Conservation (phyloP, 2,113 vertebrate genomes). For the Hiodon alosoides region DNA sequence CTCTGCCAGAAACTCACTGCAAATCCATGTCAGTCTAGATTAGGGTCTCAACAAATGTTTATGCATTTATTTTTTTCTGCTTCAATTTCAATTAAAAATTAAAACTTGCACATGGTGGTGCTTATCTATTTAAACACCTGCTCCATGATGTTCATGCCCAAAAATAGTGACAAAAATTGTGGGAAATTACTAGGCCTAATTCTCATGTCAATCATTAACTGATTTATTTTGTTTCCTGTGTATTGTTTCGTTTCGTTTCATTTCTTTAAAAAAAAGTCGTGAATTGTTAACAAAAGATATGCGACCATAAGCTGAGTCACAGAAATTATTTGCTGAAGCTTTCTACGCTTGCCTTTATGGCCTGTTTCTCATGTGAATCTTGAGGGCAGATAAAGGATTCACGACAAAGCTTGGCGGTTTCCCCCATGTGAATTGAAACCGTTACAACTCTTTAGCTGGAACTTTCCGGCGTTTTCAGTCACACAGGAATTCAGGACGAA, state of each 20-base stretch:
- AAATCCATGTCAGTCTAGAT: constrained; percentile 26
- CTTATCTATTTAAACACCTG: constrained; percentile 25
- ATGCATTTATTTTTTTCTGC: background rate
- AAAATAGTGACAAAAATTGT: constrained; percentile 3
- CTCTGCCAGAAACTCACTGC: background rate
- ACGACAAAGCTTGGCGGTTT: too few relatives aligned
- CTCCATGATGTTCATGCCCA: background rate
- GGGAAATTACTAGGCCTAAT: constrained; percentile 1
- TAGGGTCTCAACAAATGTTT: constrained; percentile 14
- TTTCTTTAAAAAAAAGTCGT: background rate
- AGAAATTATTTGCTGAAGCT: background rate
- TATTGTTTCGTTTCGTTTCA: background rate
- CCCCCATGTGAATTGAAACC: too few relatives aligned
- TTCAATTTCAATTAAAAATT: constrained; percentile 14
- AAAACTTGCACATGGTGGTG: background rate
- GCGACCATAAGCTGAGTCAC: background rate
- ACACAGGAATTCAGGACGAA: background rate
- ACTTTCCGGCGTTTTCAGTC: background rate
- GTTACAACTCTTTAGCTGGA: too few relatives aligned
- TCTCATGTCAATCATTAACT: background rate
- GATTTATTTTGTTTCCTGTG: background rate
- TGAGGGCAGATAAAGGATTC: background rate
- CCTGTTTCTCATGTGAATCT: background rate
- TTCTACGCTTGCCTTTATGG: background rate
- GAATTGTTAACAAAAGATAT: background rate